phyloP scores from a whole-genome alignment of 1,140 invertebrate species.

The Drosophila tsacasi region DNA sequence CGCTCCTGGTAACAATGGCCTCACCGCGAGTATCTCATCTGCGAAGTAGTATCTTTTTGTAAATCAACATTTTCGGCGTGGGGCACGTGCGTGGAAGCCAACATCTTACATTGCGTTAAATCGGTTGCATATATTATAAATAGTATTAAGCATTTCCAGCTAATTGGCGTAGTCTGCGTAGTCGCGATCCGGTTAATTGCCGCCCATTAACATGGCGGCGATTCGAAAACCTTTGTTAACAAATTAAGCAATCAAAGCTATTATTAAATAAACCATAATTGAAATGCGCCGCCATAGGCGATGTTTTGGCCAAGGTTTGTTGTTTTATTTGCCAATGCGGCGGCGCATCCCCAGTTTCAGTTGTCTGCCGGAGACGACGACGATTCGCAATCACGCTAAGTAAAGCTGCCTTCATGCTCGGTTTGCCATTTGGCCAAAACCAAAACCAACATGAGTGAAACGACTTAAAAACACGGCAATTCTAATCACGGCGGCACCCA shows the following conservation, averaged over 20 bases:
- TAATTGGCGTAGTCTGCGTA: slow-evolving; percentile 55
- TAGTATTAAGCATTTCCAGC: slow-evolving; percentile 27
- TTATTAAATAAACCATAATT: slow-evolving; percentile 77
- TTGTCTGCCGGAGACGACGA: slow-evolving; percentile 29
- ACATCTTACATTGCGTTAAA: slow-evolving; percentile 33
- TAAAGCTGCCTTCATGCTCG: slow-evolving; percentile 78
- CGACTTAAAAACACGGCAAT: slow-evolving; percentile 28
- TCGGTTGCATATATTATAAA: slow-evolving; percentile 54
- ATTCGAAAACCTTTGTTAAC: slow-evolving; percentile 70
- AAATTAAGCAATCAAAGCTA: slow-evolving; percentile 72
- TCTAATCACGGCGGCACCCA: slow-evolving; percentile 42
- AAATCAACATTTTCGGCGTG: background rate
- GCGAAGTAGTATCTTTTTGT: slow-evolving; percentile 15
- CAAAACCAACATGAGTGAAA: slow-evolving; percentile 15
- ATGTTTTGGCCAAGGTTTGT: slow-evolving; percentile 61
- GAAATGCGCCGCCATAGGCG: slow-evolving; percentile 61
- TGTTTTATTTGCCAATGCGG: slow-evolving; percentile 38
- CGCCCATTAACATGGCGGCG: slow-evolving; percentile 69
- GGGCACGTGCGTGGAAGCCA: slow-evolving; percentile 35
- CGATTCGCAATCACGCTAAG: slow-evolving; percentile 74
- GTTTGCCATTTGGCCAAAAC: slow-evolving; percentile 62
- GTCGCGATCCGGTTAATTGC: slow-evolving; percentile 63
- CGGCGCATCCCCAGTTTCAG: slow-evolving; percentile 47
- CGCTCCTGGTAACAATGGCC: slow-evolving; percentile 5
- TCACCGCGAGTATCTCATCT: slow-evolving; percentile 3